phyloP scores from a whole-genome alignment of 2,113 vertebrate species.

The Dipodomys merriami region DNA sequence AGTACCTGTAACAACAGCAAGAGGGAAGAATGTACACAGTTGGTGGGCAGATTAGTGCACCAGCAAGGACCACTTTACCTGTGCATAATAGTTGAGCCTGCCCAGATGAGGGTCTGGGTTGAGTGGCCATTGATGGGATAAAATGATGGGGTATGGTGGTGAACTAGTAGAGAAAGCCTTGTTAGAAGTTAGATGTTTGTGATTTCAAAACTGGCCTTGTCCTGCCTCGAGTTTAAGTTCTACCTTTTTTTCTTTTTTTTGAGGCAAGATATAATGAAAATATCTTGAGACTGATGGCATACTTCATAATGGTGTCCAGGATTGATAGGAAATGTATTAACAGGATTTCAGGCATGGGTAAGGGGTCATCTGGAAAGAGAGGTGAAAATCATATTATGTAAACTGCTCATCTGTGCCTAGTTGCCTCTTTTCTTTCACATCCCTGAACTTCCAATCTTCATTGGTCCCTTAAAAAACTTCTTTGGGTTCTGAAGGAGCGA shows the following conservation, averaged over 20 bases:
- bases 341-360: neutral
- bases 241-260: neutral
- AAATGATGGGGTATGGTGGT: accelerated
- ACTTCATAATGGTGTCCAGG: neutral
- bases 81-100: neutral
- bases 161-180: neutral
- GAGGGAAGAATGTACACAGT: conserved; percentile 1
- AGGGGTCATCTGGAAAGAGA: neutral
- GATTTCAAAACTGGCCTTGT: neutral
- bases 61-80: neutral
- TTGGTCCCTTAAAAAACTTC: neutral
- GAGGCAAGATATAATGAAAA: neutral
- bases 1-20: neutral
- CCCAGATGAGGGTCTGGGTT: neutral
- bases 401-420: neutral
- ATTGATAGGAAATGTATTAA: neutral
- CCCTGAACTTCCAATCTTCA: neutral
- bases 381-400: neutral
- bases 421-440: neutral
- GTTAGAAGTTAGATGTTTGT: neutral
- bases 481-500: neutral
- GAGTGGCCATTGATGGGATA: neutral
- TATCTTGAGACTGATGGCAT: neutral
- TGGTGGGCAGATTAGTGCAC: neutral
- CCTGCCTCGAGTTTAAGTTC: neutral